A percentile compares a stretch with the other conserved stretches of the same genome.
These are phyloP conservation scores for Dolichomitus sp. DNA, from an alignment of 2,888 invertebrate genomes.

Conservation along the genomic window DNA sequence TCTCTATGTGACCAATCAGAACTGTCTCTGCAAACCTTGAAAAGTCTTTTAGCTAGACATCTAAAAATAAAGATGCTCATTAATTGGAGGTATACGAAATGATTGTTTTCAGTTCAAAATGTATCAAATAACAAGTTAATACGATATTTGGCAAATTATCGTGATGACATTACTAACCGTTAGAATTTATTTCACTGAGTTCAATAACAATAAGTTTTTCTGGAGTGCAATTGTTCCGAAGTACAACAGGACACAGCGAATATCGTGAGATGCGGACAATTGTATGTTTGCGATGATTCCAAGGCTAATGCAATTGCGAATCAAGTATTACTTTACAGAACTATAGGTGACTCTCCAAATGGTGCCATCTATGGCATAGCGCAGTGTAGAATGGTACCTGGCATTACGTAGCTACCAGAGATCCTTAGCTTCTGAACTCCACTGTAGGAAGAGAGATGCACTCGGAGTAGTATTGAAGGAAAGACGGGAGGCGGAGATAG, in stretches of 20 bases:
- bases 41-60: no score
- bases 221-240: background rate
- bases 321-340: slow-evolving; percentile 15
- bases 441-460: slow-evolving; percentile 21
- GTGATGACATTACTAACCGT: background rate
- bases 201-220: no score
- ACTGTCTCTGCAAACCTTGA: no score
- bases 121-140: background rate
- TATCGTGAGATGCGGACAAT: background rate
- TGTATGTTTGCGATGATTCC: background rate
- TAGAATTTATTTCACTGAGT: background rate
- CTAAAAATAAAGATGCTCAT: no score
- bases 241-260: background rate
- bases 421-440: slow-evolving; percentile 20
- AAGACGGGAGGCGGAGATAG: slow-evolving; percentile 38
- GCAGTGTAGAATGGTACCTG: slow-evolving; percentile 25
- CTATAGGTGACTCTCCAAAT: slow-evolving; percentile 22
- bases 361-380: slow-evolving; percentile 28
- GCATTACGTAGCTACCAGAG: slow-evolving; percentile 33
- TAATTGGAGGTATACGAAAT: no score
- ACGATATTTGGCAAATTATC: background rate
- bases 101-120: no score
- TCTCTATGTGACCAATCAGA: background rate
- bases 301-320: slow-evolving; percentile 34
- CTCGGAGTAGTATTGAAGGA: slow-evolving; percentile 16